Evolutionary conservation across 2,888 invertebrate genomes (phyloP).

Genomic region (Pediacus dermestoides): DNA sequence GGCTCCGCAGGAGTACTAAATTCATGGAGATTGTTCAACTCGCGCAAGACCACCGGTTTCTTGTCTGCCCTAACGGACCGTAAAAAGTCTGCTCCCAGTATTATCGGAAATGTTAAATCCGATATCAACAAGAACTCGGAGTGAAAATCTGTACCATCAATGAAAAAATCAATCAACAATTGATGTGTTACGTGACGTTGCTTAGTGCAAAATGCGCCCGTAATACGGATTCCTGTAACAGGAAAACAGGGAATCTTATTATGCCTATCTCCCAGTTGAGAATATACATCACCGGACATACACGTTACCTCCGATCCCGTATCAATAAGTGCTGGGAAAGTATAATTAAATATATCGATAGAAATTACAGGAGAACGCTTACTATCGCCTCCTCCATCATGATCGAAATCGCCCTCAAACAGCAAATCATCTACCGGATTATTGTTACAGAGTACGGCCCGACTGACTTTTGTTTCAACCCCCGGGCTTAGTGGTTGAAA

Average conservation of each 20-base stretch:
- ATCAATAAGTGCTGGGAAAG: slow-evolving; percentile 9
- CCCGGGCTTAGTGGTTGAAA: slow-evolving; percentile 6
- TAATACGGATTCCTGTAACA: slow-evolving; percentile 8
- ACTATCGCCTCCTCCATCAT: slow-evolving; percentile 1
- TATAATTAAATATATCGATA: slow-evolving; percentile 3
- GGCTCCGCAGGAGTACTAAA: slow-evolving; percentile 1
- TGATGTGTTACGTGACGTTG: slow-evolving; percentile 8
- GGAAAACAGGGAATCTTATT: slow-evolving; percentile 10
- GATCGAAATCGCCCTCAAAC: slow-evolving; percentile 4
- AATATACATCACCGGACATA: slow-evolving; percentile 9
- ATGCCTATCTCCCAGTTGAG: slow-evolving; percentile 6
- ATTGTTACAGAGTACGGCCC: slow-evolving; percentile 7
- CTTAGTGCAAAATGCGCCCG: slow-evolving; percentile 7
- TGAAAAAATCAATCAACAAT: slow-evolving; percentile 5
- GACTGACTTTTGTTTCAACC: slow-evolving; percentile 1
- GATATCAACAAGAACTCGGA: slow-evolving; percentile 6
- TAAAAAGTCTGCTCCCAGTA: slow-evolving; percentile 6
- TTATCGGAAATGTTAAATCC: slow-evolving; percentile 5
- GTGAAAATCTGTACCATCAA: neutral
- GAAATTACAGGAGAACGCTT: slow-evolving; percentile 7
- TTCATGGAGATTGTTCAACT: neutral
- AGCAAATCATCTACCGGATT: slow-evolving; percentile 4
- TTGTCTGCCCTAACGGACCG: slow-evolving; percentile 1
- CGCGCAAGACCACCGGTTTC: neutral
- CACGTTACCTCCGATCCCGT: slow-evolving; percentile 10